Conservation (phyloP, 2,888 invertebrate species). For the Subacronicta megacephala region DNA sequence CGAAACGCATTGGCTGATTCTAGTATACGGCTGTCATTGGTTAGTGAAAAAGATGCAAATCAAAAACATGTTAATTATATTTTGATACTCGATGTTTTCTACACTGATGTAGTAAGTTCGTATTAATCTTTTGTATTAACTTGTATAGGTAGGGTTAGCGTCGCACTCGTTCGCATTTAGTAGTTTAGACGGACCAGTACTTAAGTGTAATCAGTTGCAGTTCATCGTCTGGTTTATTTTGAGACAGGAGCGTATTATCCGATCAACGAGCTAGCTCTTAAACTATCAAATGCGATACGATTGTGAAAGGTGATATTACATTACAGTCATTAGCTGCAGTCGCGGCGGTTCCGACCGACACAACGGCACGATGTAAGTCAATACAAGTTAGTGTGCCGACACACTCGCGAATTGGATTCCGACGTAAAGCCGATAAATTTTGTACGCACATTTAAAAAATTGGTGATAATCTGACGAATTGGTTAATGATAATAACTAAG, state of each 20-base stretch:
- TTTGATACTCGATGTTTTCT: constrained; percentile 89
- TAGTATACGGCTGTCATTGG: constrained; percentile 89
- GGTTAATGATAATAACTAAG: constrained; percentile 85
- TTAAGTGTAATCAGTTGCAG: constrained; percentile 47
- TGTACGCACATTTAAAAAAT: constrained; percentile 61
- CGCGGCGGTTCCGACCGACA: constrained; percentile 46
- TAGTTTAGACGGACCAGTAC: constrained; percentile 67
- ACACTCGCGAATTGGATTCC: constrained; percentile 36
- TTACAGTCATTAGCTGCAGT: constrained; percentile 59
- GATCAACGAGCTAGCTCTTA: constrained; percentile 47
- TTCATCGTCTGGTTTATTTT: constrained; percentile 36
- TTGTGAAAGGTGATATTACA: constrained; percentile 68
- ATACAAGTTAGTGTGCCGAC: constrained; percentile 42
- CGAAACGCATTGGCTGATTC: constrained; percentile 86
- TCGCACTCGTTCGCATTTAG: constrained; percentile 78
- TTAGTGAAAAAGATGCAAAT: constrained; percentile 87
- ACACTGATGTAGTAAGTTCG: constrained; percentile 82
- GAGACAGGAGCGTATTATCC: constrained; percentile 32
- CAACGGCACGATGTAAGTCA: constrained; percentile 22
- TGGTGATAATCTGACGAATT: constrained; percentile 88
- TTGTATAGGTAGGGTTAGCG: constrained; percentile 77
- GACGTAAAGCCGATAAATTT: constrained; percentile 58
- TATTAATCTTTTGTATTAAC: constrained; percentile 78
- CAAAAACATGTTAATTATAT: constrained; percentile 87
- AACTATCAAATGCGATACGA: constrained; percentile 75